Conservation (phyloP, 2,888 invertebrate species). For the Cryptus viduatorius region DNA sequence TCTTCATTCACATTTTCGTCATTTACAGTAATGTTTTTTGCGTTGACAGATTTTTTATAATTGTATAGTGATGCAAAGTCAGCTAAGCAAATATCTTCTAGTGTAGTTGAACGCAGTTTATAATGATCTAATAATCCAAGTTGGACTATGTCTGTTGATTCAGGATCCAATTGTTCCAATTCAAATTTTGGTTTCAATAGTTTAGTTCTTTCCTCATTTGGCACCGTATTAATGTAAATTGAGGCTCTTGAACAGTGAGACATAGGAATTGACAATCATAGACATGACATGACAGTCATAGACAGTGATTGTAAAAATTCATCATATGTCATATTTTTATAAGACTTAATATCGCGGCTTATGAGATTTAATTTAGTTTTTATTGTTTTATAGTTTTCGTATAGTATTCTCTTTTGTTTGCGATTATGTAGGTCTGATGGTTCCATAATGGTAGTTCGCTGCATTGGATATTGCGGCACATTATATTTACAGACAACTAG, state of each 20-base stretch:
- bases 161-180: slow-evolving; percentile 34
- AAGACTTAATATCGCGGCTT: too few relatives aligned
- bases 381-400: too few relatives aligned
- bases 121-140: slow-evolving; percentile 55
- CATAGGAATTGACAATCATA: slow-evolving; percentile 27
- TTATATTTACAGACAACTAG: too few relatives aligned
- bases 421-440: too few relatives aligned
- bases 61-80: slow-evolving; percentile 49
- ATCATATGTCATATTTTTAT: too few relatives aligned
- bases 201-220: slow-evolving; percentile 31
- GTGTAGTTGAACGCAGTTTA: slow-evolving; percentile 34
- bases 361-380: too few relatives aligned
- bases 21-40: background rate
- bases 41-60: background rate
- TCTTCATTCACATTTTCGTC: slow-evolving; percentile 14
- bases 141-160: slow-evolving; percentile 57
- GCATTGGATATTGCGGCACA: too few relatives aligned
- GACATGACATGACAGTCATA: too few relatives aligned
- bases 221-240: slow-evolving; percentile 29
- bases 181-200: slow-evolving; percentile 4
- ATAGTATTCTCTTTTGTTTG: too few relatives aligned
- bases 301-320: too few relatives aligned
- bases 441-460: too few relatives aligned
- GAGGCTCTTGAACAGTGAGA: slow-evolving; percentile 16
- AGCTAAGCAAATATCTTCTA: slow-evolving; percentile 51